Evolutionary conservation across 2,888 invertebrate species (phyloP).

Genomic region (Tenthredo scrophulariae): DNA sequence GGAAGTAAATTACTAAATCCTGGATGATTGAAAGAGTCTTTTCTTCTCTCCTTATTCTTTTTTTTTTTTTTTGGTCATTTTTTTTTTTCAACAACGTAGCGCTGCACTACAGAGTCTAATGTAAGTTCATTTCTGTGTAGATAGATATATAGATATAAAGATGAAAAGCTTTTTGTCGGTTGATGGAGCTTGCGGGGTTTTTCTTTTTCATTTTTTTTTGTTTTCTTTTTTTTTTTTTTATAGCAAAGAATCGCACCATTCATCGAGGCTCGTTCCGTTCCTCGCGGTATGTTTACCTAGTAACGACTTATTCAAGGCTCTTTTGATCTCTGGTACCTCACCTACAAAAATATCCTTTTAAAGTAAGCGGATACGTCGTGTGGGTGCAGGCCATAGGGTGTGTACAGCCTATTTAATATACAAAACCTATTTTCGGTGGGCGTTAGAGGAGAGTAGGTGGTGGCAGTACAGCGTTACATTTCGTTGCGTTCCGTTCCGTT

Average conservation of each 20-base stretch:
- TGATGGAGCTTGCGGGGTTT: neutral
- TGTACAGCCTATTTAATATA: constrained; percentile 52
- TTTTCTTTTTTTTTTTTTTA: neutral
- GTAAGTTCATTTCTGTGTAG: neutral
- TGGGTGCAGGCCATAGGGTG: constrained; percentile 29
- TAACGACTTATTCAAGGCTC: constrained; percentile 47
- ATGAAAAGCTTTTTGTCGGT: neutral
- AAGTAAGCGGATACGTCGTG: constrained; percentile 48
- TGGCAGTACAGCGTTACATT: neutral
- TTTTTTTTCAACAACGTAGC: neutral
- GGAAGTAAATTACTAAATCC: no score
- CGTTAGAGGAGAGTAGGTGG: neutral
- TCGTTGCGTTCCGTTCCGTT: neutral
- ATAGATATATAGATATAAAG: neutral
- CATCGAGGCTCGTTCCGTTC: constrained; percentile 4
- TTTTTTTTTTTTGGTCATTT: neutral
- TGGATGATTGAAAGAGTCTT: no score
- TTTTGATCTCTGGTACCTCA: constrained; percentile 45
- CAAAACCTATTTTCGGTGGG: constrained; percentile 51
- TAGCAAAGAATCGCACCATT: constrained; percentile 29
- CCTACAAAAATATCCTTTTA: constrained; percentile 51
- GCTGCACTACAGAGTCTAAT: neutral
- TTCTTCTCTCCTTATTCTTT: neutral
- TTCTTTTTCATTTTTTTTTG: neutral
- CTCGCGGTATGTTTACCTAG: constrained; percentile 43